Conservation (phyloP, 1,140 invertebrate genomes). For the Apolygus lucorum region DNA sequence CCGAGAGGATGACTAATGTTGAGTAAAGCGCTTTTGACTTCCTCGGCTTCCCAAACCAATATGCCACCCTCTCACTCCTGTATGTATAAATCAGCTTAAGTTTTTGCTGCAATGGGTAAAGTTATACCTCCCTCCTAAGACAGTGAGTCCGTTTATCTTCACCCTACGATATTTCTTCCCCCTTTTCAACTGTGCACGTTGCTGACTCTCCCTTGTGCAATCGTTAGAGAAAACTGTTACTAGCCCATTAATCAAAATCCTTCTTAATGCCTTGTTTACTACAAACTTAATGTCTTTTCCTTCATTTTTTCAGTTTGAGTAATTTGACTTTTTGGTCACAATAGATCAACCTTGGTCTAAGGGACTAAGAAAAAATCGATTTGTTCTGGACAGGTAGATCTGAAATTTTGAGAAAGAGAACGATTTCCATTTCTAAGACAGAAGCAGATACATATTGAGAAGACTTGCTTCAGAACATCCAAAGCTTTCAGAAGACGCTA, state of each 20-base stretch:
- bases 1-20: slow-evolving; percentile 1
- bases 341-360: no score
- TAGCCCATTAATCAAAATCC: slow-evolving; percentile 1
- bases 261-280: slow-evolving; percentile 10
- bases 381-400: no score
- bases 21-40: background rate
- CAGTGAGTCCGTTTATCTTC: slow-evolving; percentile 10
- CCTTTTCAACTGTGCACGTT: background rate
- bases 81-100: slow-evolving; percentile 12
- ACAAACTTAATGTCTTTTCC: background rate
- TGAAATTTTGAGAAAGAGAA: no score
- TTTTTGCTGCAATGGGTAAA: slow-evolving; percentile 10
- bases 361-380: no score
- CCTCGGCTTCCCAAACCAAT: slow-evolving; percentile 9
- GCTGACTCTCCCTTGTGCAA: background rate
- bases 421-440: no score
- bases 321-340: no score
- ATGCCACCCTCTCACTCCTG: slow-evolving; percentile 6
- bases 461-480: no score
- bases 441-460: no score
- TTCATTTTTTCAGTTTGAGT: no score
- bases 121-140: slow-evolving; percentile 3
- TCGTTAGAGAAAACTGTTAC: slow-evolving; percentile 15
- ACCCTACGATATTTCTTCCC: slow-evolving; percentile 4
- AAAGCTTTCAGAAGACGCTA: no score